Conservation (phyloP, 2,113 vertebrate species). For the Nipponia nippon region DNA sequence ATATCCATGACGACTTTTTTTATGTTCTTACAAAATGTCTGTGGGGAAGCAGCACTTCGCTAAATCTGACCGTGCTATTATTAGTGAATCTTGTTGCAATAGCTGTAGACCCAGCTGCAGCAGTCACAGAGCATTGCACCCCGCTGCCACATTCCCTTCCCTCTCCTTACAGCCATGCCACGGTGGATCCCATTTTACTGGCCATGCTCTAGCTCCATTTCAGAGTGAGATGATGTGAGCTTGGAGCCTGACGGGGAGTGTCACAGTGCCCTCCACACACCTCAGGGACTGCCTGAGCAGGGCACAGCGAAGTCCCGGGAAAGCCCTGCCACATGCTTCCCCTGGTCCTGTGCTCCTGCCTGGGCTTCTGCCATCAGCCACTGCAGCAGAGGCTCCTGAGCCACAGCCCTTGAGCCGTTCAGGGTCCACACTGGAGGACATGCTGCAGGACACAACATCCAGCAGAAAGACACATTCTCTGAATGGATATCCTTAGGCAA, state of each 20-base stretch:
- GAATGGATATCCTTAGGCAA: background rate
- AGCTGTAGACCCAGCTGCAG: background rate
- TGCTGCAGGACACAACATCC: no score
- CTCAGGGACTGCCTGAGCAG: background rate
- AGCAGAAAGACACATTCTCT: background rate
- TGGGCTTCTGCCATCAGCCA: background rate
- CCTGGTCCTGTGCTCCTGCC: no score
- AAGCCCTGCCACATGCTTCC: accelerated
- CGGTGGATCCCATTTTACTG: no score
- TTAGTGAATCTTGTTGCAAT: background rate
- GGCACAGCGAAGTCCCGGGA: background rate
- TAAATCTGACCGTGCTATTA: accelerated
- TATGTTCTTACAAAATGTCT: background rate
- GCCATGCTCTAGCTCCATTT: background rate
- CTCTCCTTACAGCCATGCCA: no score
- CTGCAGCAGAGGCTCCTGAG: background rate
- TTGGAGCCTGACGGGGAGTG: accelerated
- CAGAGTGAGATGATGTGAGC: background rate
- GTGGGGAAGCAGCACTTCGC: background rate
- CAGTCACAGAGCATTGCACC: accelerated
- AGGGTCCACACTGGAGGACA: background rate
- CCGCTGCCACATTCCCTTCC: background rate
- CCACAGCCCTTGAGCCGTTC: background rate
- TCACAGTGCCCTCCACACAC: no score
- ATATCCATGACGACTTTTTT: background rate